Percentiles rank a stretch among this genome's conserved stretches.
phyloP scores from a whole-genome alignment of 2,113 vertebrate genomes.

The Hiodon tergisus region DNA sequence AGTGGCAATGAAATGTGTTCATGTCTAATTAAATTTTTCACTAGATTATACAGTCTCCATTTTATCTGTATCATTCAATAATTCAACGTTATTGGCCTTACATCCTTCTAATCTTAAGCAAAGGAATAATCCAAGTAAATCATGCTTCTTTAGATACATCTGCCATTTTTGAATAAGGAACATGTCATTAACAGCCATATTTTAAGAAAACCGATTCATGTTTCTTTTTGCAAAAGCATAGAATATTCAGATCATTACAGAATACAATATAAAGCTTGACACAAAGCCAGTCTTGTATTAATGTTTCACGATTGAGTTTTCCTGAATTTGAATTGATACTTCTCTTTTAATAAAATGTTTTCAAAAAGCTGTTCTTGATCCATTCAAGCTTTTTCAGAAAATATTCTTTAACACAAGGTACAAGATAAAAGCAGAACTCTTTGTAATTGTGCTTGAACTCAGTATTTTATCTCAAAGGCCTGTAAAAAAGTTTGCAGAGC shows the following conservation, averaged over 20 bases:
- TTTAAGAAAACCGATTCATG: neutral
- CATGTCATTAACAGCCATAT: neutral
- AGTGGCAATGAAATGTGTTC: neutral
- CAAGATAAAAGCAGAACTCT: too few species aligned
- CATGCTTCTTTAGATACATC: neutral
- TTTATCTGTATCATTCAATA: slow-evolving; percentile 16
- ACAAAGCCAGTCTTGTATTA: neutral
- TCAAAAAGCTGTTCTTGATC: too few species aligned
- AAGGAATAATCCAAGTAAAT: neutral
- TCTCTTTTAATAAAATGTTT: too few species aligned
- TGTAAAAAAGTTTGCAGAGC: too few species aligned
- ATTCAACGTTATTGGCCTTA: slow-evolving; percentile 6
- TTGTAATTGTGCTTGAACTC: too few species aligned
- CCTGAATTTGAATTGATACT: too few species aligned
- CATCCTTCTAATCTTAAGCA: neutral
- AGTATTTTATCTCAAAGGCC: too few species aligned
- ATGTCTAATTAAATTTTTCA: slow-evolving; percentile 16
- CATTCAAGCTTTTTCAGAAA: too few species aligned
- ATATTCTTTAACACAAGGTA: too few species aligned
- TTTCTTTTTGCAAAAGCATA: neutral
- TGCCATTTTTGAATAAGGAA: neutral
- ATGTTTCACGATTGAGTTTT: neutral
- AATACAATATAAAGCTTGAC: neutral
- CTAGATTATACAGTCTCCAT: slow-evolving; percentile 2
- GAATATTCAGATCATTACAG: neutral